Percentiles rank a stretch among this genome's conserved stretches.
Conservation (phyloP, 1,140 invertebrate genomes). For the Bombus waltoni region DNA sequence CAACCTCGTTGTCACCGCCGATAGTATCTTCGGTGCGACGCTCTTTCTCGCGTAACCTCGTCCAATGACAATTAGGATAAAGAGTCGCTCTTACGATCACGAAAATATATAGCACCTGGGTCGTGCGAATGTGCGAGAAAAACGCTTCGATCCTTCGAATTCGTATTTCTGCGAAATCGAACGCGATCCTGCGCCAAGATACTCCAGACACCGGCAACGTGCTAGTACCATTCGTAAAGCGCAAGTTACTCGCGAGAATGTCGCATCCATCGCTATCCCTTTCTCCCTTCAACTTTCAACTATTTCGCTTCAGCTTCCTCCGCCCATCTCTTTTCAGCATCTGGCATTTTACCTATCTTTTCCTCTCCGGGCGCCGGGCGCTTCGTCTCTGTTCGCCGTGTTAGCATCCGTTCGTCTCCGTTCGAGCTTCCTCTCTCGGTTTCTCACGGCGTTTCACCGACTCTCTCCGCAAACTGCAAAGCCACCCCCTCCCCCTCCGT, state of each 20-base stretch:
- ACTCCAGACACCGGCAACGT: too few relatives aligned
- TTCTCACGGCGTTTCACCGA: slow-evolving; percentile 11
- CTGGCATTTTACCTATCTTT: not conserved
- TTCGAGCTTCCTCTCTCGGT: slow-evolving; percentile 1
- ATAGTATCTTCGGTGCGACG: not conserved
- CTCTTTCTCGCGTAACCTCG: too few relatives aligned
- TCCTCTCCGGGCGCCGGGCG: slow-evolving; percentile 17
- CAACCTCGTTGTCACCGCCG: not conserved
- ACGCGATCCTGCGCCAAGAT: not conserved
- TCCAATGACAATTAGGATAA: not conserved
- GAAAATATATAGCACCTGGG: too few relatives aligned
- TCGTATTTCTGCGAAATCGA: not conserved
- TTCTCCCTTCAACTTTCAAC: not conserved
- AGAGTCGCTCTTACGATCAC: too few relatives aligned
- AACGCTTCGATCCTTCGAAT: not conserved
- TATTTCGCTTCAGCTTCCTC: not conserved
- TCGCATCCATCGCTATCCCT: slow-evolving; percentile 27
- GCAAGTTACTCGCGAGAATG: not conserved
- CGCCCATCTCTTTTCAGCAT: slow-evolving; percentile 28
- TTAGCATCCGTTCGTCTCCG: not conserved
- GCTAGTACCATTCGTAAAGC: not conserved
- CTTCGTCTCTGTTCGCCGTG: not conserved
- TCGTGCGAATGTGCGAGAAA: not conserved
- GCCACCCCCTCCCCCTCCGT: slow-evolving; percentile 9
- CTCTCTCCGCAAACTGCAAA: slow-evolving; percentile 27